These are phyloP conservation scores for Penelope pileata DNA, from an alignment of 2,113 vertebrate genomes.

Conservation along the genomic window DNA sequence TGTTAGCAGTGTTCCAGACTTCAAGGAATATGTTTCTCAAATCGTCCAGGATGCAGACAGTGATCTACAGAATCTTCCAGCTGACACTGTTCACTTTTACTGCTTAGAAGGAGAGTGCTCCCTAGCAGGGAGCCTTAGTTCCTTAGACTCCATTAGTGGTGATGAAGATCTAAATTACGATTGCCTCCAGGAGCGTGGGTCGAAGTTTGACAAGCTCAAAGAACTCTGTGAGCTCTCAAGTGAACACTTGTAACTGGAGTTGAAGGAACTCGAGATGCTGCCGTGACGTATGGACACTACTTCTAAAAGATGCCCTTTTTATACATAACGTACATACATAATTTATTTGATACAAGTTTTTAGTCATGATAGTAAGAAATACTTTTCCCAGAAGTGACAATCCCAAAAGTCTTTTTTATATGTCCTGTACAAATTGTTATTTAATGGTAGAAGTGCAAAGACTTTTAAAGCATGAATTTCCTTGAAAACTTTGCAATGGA, in stretches of 20 bases:
- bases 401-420: constrained; percentile 23
- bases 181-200: constrained; percentile 78
- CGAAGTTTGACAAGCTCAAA: constrained; percentile 82
- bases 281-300: background rate
- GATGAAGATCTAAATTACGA: constrained; percentile 76
- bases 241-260: background rate
- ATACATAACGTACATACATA: background rate
- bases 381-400: background rate
- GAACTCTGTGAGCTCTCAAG: constrained; percentile 77
- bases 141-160: constrained; percentile 73
- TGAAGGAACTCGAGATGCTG: background rate
- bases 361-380: background rate
- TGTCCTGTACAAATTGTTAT: background rate
- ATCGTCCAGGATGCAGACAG: constrained; percentile 86
- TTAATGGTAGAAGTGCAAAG: background rate
- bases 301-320: constrained; percentile 10
- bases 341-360: background rate
- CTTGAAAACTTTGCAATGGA: background rate
- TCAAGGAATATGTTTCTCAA: constrained; percentile 82
- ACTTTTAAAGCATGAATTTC: constrained; percentile 2
- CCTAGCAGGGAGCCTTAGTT: constrained; percentile 84
- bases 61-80: constrained; percentile 74
- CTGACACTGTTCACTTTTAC: constrained; percentile 83
- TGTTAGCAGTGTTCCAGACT: constrained; percentile 74
- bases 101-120: constrained; percentile 82